A percentile compares a stretch with the other conserved stretches of the same genome.
phyloP scores from a whole-genome alignment of 2,888 invertebrate species.

The Eucera pruinosa region DNA sequence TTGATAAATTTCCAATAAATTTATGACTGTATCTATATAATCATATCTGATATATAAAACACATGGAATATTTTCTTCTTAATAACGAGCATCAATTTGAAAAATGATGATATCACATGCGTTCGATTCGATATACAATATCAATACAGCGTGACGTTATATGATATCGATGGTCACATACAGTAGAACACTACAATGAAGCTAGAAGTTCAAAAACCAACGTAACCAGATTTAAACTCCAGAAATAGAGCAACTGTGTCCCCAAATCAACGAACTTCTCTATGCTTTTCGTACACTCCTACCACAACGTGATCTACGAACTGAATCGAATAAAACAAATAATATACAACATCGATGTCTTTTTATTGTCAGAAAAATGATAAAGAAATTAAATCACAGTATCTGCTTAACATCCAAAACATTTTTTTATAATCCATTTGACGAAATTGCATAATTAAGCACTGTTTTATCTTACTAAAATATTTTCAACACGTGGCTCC shows the following conservation, averaged over 20 bases:
- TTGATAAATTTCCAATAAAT: not conserved
- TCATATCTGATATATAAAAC: not conserved
- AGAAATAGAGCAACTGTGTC: conserved; percentile 62
- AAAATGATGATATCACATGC: not conserved
- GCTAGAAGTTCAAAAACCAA: conserved; percentile 41
- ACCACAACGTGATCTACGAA: not conserved
- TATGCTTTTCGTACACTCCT: conserved; percentile 21
- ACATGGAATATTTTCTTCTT: not conserved
- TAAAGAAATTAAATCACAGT: not conserved
- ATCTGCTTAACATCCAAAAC: not conserved
- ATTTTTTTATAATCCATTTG: not conserved
- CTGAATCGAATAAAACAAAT: not conserved
- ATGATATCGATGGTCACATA: not conserved
- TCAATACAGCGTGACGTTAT: not conserved
- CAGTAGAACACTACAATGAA: conserved; percentile 16
- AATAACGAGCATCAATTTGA: not conserved
- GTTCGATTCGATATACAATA: not conserved
- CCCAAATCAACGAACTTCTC: conserved; percentile 40
- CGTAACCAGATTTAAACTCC: conserved; percentile 61
- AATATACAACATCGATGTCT: not conserved
- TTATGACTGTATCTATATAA: not conserved
- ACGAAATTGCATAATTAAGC: not conserved
- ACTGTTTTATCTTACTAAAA: not conserved
- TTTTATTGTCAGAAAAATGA: too few species aligned
- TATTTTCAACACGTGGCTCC: conserved; percentile 10